Evolutionary conservation across 2,888 invertebrate genomes (phyloP), one percentile per base, ranked within the genome.

Genomic region (Callinectes sapidus): DNA sequence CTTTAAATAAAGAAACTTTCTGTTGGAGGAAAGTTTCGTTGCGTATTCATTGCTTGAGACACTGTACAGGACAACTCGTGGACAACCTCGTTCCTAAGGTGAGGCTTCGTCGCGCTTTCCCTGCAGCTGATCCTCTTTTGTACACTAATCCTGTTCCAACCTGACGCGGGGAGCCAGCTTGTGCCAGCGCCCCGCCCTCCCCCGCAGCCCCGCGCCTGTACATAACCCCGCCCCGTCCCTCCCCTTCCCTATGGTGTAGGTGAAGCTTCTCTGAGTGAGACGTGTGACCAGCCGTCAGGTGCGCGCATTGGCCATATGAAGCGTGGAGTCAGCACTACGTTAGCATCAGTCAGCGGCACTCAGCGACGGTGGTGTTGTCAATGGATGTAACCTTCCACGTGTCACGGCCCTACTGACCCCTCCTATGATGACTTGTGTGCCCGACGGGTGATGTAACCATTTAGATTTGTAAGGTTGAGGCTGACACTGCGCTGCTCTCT

Each of bases 391-490:
- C 71, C n/a, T 10, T 71, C 71, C n/a, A n/a, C 71, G 71, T 71
- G 10, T n/a, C 81, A 32, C 81, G 16, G 35, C 81, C 81, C 81
- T n/a, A 81, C 81, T 81, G 81, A 81, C 81, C 35, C 81, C 81
- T 35, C 28, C 28, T 71, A 28, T 71, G 35, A 81, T 81, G 81
- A 81, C 81, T 10, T 81, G 13, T 81, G 14, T 81, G 81, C 35
- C 81, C 81, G 13, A 81, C 35, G 81, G 81, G 81, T 81, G 81
- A 81, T 32, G 81, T 81, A 81, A 81, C 81, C 81, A 81, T 81
- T 81, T 81, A 81, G 81, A 35, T 32, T 16, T 81, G 32, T 81
- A 81, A 81, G 81, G 81, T 81, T 81, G 2, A 35, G 23, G 81
- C 32, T 14, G 81, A 81, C 81, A 81, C 81, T 35, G 81, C 35